These are phyloP conservation scores for Rhyacophila evoluta DNA, from an alignment of 2,888 invertebrate species.

Conservation along the genomic window DNA sequence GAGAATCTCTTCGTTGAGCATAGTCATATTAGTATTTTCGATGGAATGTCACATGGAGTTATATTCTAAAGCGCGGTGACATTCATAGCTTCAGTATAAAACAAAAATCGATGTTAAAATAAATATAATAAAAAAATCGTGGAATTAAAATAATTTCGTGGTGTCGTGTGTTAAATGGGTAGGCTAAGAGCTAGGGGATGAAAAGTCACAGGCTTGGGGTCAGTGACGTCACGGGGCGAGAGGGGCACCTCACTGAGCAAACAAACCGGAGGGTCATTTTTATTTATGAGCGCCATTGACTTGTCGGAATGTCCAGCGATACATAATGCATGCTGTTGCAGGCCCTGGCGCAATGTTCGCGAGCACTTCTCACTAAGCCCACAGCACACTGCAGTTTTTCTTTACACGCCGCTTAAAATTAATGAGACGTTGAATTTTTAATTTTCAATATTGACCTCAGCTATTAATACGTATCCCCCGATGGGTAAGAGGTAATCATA, in stretches of 20 bases:
- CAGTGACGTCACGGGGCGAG: constrained; percentile 25
- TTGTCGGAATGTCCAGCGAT: constrained; percentile 50
- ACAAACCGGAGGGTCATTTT: constrained; percentile 52
- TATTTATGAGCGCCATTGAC: constrained; percentile 54
- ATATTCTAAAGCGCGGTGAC: no score
- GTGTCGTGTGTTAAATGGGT: background rate
- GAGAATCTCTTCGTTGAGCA: no score
- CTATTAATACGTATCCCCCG: no score
- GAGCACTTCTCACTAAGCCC: background rate
- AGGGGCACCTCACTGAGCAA: constrained; percentile 32
- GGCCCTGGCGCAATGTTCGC: background rate
- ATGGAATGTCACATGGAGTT: no score
- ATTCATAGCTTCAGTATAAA: no score
- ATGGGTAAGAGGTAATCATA: no score
- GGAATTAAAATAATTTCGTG: background rate
- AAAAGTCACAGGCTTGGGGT: constrained; percentile 26
- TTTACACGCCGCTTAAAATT: no score
- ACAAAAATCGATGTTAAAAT: no score
- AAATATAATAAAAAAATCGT: no score
- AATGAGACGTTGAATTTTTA: no score
- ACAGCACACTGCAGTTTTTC: background rate
- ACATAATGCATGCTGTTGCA: constrained; percentile 50
- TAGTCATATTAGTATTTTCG: no score
- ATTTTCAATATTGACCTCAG: no score
- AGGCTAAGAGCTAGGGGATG: background rate